A percentile compares a stretch with the other conserved stretches of the same genome.
Evolutionary conservation across 92 coral and sea anemone genomes (phyloP).

Genomic region (Porites cylindrica): DNA sequence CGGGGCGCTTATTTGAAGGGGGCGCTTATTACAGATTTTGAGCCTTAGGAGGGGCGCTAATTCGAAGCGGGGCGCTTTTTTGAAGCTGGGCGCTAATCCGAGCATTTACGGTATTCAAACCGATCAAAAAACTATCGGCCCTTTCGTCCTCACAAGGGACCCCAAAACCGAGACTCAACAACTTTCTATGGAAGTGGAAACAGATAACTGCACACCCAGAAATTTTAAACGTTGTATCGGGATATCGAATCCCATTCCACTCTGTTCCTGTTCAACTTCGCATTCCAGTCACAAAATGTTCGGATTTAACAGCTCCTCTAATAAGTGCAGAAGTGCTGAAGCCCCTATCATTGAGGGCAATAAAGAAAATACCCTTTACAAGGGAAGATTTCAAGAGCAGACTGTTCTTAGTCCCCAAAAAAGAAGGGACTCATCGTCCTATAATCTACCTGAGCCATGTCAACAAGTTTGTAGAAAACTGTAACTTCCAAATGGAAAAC

Average conservation of each 20-base stretch:
- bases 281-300: not conserved
- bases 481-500: constrained; percentile 22
- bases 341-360: too few species aligned
- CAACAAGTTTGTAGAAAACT: not conserved
- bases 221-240: constrained; percentile 15
- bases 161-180: not conserved
- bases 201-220: not conserved
- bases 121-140: constrained; percentile 6
- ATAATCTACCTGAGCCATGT: not conserved
- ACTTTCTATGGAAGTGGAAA: not conserved
- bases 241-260: constrained; percentile 7
- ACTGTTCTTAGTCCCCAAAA: constrained; percentile 5
- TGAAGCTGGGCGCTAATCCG: too few species aligned
- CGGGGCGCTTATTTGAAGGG: too few species aligned
- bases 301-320: too few species aligned
- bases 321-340: too few species aligned
- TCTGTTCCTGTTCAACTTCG: constrained; percentile 14
- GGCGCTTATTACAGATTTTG: too few species aligned
- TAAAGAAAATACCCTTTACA: not conserved
- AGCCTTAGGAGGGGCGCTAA: too few species aligned
- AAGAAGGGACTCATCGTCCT: not conserved
- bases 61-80: too few species aligned
- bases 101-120: not conserved
- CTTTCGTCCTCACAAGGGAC: not conserved
- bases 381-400: not conserved